These are phyloP conservation scores for Trichomalopsis sarcophagae DNA, from an alignment of 1,140 invertebrate species.

Conservation along the genomic window DNA sequence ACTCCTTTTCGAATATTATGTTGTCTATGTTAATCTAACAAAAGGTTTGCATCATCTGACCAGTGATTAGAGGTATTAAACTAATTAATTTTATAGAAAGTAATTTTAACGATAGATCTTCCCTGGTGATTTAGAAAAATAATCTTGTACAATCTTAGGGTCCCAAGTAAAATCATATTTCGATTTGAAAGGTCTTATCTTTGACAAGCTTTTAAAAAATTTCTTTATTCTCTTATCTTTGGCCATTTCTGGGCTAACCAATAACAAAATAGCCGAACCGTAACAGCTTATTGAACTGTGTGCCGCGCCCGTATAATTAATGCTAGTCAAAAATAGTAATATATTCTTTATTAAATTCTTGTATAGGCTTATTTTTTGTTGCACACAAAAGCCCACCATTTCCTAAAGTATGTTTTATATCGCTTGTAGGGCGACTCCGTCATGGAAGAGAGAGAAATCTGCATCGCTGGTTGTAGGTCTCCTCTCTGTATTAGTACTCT, in stretches of 20 bases:
- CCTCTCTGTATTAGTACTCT: background rate
- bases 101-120: background rate
- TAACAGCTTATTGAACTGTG: constrained; percentile 37
- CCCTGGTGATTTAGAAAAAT: constrained; percentile 33
- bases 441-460: background rate
- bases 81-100: constrained; percentile 31
- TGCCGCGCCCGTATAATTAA: constrained; percentile 15
- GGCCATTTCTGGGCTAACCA: constrained; percentile 36
- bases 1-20: background rate
- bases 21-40: constrained; percentile 34
- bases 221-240: constrained; percentile 41
- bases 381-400: constrained; percentile 47
- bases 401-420: constrained; percentile 10
- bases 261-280: constrained; percentile 46
- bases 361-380: background rate
- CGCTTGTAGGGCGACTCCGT: constrained; percentile 9
- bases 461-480: background rate
- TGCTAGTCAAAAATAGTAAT: constrained; percentile 14
- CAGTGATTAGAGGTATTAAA: constrained; percentile 27
- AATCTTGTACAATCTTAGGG: constrained; percentile 40
- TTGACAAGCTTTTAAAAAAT: constrained; percentile 45
- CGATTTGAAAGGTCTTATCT: constrained; percentile 24
- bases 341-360: background rate
- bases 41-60: constrained; percentile 40
- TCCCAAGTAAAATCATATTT: constrained; percentile 53